Conservation (phyloP, 2,888 invertebrate species). For the Synergus umbraculus region DNA sequence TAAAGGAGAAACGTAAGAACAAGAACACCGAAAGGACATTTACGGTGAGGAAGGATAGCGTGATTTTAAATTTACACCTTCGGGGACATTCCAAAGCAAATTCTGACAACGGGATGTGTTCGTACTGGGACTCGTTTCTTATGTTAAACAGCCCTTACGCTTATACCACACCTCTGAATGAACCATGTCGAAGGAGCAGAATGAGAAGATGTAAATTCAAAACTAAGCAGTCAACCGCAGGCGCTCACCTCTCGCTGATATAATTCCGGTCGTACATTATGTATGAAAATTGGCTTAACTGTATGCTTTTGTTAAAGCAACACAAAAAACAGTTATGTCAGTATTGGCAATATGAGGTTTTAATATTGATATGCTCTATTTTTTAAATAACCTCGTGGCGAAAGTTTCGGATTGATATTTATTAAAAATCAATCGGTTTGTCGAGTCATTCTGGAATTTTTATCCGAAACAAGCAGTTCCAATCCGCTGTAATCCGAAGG, state of each 20-base stretch:
- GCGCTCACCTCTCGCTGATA: conserved; percentile 9
- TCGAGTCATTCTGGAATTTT: too few species aligned
- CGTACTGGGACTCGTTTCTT: neutral
- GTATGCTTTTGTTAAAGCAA: conserved; percentile 14
- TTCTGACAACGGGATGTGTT: conserved; percentile 22
- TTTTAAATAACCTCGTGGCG: too few species aligned
- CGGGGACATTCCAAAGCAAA: conserved; percentile 28
- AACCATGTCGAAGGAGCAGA: conserved; percentile 1
- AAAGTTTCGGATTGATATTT: too few species aligned
- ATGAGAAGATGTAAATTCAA: conserved; percentile 28
- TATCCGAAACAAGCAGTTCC: too few species aligned
- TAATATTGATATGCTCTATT: neutral
- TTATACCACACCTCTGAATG: conserved; percentile 24
- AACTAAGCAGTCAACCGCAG: conserved; percentile 18
- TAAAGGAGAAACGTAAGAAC: conserved; percentile 4
- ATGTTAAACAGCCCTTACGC: conserved; percentile 22
- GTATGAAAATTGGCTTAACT: conserved; percentile 31
- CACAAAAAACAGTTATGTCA: conserved; percentile 24
- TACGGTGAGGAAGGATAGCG: neutral
- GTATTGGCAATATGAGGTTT: neutral
- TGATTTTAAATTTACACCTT: conserved; percentile 37
- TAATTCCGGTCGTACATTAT: conserved; percentile 26
- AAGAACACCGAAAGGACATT: conserved; percentile 18
- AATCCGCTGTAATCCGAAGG: too few species aligned
- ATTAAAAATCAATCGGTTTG: too few species aligned